Evolutionary conservation across 2,113 vertebrate genomes (phyloP).

Genomic region (Pseudonaja textilis): DNA sequence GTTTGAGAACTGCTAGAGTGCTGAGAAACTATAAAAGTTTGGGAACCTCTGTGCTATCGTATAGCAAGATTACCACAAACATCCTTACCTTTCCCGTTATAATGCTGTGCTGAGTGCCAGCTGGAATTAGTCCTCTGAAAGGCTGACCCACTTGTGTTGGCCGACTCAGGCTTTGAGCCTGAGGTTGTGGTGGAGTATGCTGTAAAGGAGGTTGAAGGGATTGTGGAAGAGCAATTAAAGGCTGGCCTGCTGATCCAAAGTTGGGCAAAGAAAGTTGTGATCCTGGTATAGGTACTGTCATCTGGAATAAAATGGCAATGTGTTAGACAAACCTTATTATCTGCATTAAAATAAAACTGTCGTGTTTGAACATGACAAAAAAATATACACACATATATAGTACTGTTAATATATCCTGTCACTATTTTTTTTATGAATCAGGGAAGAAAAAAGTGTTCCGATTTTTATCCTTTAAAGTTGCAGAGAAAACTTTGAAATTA

Average conservation of each 20-base stretch:
- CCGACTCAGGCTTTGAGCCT: slow-evolving; percentile 84
- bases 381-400: neutral
- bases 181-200: slow-evolving; percentile 85
- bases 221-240: slow-evolving; percentile 88
- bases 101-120: slow-evolving; percentile 87
- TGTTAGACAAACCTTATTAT: slow-evolving; percentile 31
- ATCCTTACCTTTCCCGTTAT: slow-evolving; percentile 87
- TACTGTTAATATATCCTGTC: neutral
- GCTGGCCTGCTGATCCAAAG: slow-evolving; percentile 92
- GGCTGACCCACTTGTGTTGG: slow-evolving; percentile 86
- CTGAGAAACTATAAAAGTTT: neutral
- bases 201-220: slow-evolving; percentile 80
- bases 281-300: slow-evolving; percentile 88
- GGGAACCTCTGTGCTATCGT: neutral
- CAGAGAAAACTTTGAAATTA: neutral
- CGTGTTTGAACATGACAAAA: neutral
- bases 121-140: slow-evolving; percentile 87
- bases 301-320: slow-evolving; percentile 65
- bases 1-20: neutral
- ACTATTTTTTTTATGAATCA: neutral
- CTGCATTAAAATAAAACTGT: neutral
- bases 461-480: neutral
- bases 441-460: neutral
- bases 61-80: fast-evolving
- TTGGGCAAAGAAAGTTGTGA: slow-evolving; percentile 91